Conservation (phyloP, 2,888 invertebrate genomes). For the Dicyrtoma fusca region DNA sequence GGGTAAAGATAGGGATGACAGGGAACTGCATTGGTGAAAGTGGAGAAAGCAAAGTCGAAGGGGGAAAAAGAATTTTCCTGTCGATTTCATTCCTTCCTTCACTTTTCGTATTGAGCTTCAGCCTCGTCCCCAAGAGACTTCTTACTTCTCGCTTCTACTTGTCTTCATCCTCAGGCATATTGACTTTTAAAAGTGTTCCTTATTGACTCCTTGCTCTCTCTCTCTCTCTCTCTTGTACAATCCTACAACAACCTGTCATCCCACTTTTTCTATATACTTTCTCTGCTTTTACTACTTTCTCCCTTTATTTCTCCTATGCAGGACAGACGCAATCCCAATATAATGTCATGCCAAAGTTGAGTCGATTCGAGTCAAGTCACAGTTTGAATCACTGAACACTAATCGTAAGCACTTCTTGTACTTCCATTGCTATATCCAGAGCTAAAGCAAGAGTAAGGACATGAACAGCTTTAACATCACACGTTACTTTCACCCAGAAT, state of each 20-base stretch:
- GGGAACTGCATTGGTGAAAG: background rate
- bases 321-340: too few relatives aligned
- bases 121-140: conserved; percentile 41
- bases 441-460: too few relatives aligned
- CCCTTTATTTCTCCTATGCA: background rate
- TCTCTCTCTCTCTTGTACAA: conserved; percentile 3
- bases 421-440: too few relatives aligned
- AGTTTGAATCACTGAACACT: too few relatives aligned
- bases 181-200: conserved; percentile 49
- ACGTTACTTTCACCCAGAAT: too few relatives aligned
- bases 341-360: too few relatives aligned
- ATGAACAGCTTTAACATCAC: too few relatives aligned
- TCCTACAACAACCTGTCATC: conserved; percentile 12
- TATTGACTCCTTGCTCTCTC: conserved; percentile 40
- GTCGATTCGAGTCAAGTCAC: too few relatives aligned
- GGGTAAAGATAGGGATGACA: conserved; percentile 16
- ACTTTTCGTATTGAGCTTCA: conserved; percentile 39
- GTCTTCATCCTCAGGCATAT: conserved; percentile 48
- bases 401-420: too few relatives aligned
- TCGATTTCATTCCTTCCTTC: conserved; percentile 48
- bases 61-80: conserved; percentile 48
- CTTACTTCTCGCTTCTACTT: conserved; percentile 30
- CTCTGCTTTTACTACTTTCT: background rate
- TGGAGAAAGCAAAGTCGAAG: conserved; percentile 12
- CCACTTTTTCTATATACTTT: background rate